These are phyloP conservation scores for Oryzias javanicus DNA, from an alignment of 2,113 vertebrate species.

Conservation along the genomic window DNA sequence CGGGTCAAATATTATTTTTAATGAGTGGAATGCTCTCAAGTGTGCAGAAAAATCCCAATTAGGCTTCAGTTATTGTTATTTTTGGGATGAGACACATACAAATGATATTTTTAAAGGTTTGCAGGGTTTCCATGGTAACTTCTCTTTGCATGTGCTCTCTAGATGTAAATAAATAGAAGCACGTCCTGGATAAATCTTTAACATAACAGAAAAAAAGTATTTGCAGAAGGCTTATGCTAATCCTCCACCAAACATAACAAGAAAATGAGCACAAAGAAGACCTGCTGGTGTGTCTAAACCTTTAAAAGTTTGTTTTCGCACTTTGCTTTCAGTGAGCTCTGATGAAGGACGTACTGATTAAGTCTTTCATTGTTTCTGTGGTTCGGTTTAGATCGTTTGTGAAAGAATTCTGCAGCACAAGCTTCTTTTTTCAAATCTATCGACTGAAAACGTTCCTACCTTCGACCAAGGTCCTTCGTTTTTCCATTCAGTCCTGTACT, in stretches of 20 bases:
- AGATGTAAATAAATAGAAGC: too few relatives aligned
- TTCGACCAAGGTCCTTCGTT: conserved; percentile 21
- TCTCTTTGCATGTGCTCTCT: too few relatives aligned
- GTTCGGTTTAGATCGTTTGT: conserved; percentile 5
- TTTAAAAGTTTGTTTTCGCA: conserved; percentile 17
- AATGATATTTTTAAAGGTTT: too few relatives aligned
- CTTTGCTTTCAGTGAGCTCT: conserved; percentile 2
- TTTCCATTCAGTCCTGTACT: conserved; percentile 19
- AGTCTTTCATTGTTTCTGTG: conserved; percentile 21
- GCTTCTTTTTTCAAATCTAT: not conserved
- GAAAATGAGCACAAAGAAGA: not conserved
- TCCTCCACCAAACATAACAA: conserved; percentile 8
- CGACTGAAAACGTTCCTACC: conserved; percentile 51
- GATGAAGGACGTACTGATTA: conserved; percentile 7
- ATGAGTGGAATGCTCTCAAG: too few relatives aligned
- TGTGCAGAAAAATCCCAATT: too few relatives aligned
- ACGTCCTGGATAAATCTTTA: not conserved
- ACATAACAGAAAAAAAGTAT: not conserved
- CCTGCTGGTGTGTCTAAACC: not conserved
- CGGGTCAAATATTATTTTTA: too few relatives aligned
- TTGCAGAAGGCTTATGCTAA: not conserved
- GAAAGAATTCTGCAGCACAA: conserved; percentile 6
- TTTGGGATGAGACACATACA: too few relatives aligned
- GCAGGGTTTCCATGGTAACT: too few relatives aligned
- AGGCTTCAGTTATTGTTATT: too few relatives aligned